Conservation (phyloP, 2,888 invertebrate species). For the Stegophylla sp. region DNA sequence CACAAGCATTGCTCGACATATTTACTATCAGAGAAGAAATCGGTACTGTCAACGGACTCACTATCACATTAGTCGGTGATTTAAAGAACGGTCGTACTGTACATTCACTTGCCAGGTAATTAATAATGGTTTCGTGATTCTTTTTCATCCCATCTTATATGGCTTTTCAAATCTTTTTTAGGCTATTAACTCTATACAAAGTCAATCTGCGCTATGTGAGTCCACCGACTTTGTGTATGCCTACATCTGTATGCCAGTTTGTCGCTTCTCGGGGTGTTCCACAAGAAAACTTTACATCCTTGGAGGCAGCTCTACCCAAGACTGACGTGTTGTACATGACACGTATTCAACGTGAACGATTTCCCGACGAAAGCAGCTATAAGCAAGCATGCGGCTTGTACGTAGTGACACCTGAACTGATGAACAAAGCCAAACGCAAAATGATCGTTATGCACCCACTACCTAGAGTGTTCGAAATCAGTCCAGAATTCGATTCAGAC, state of each 20-base stretch:
- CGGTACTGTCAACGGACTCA: slow-evolving; percentile 96
- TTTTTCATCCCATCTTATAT: slow-evolving; percentile 31
- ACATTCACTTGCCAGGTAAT: slow-evolving; percentile 86
- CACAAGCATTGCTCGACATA: slow-evolving; percentile 94
- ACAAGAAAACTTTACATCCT: slow-evolving; percentile 75
- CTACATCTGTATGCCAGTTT: slow-evolving; percentile 80
- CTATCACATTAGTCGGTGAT: slow-evolving; percentile 98
- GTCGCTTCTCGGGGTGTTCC: slow-evolving; percentile 79
- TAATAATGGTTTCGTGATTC: background rate
- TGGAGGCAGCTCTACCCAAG: slow-evolving; percentile 87
- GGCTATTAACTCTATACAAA: slow-evolving; percentile 88
- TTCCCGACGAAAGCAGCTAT: slow-evolving; percentile 83
- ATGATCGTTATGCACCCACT: slow-evolving; percentile 98
- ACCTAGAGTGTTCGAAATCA: slow-evolving; percentile 93
- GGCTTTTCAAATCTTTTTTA: no score
- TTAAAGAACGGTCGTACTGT: slow-evolving; percentile 97
- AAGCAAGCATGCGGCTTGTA: slow-evolving; percentile 86
- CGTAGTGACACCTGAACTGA: slow-evolving; percentile 90
- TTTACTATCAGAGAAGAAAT: slow-evolving; percentile 99
- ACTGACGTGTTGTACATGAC: slow-evolving; percentile 99
- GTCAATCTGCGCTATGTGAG: slow-evolving; percentile 92
- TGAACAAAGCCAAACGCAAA: slow-evolving; percentile 90
- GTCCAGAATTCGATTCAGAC: slow-evolving; percentile 92
- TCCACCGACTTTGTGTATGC: slow-evolving; percentile 88
- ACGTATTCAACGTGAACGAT: slow-evolving; percentile 93